A percentile compares a stretch with the other conserved stretches of the same genome.
Evolutionary conservation across 1,140 invertebrate genomes (phyloP).

Genomic region (Tribolium castaneum): DNA sequence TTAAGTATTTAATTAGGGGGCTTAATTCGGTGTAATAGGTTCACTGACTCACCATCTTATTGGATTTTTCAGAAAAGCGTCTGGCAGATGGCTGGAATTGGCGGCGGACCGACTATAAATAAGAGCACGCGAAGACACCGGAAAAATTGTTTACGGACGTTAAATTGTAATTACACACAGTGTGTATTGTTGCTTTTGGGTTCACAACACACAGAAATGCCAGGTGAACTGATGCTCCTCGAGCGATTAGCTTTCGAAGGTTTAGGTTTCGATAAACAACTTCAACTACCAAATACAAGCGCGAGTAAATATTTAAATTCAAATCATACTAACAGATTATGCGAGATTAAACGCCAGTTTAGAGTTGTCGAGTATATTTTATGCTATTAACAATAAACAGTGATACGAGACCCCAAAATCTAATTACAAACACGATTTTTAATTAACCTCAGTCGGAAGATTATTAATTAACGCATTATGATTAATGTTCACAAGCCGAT

Average conservation of each 20-base stretch:
- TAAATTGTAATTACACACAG: constrained; percentile 23
- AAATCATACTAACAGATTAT: neutral
- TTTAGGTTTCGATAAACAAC: neutral
- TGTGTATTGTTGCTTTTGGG: neutral
- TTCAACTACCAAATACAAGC: neutral
- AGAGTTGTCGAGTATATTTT: too few species aligned
- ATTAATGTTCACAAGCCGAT: too few species aligned
- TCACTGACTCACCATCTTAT: constrained; percentile 58
- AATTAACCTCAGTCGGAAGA: neutral
- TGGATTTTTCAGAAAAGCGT: constrained; percentile 47
- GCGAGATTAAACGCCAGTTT: neutral
- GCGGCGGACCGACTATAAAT: constrained; percentile 23
- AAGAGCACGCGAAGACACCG: constrained; percentile 19
- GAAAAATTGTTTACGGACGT: constrained; percentile 39
- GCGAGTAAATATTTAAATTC: neutral
- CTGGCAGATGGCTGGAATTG: constrained; percentile 45
- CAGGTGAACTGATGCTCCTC: neutral
- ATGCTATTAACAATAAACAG: too few species aligned
- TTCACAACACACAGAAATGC: constrained; percentile 2
- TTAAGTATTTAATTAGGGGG: constrained; percentile 62
- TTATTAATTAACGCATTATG: too few species aligned
- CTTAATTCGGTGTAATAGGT: constrained; percentile 59
- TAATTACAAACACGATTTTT: neutral
- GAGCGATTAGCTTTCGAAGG: neutral
- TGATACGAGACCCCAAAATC: too few species aligned